A percentile compares a stretch with the other conserved stretches of the same genome.
Conservation (phyloP, 1,140 invertebrate species). For the Stratiolaelaps scimitus region DNA sequence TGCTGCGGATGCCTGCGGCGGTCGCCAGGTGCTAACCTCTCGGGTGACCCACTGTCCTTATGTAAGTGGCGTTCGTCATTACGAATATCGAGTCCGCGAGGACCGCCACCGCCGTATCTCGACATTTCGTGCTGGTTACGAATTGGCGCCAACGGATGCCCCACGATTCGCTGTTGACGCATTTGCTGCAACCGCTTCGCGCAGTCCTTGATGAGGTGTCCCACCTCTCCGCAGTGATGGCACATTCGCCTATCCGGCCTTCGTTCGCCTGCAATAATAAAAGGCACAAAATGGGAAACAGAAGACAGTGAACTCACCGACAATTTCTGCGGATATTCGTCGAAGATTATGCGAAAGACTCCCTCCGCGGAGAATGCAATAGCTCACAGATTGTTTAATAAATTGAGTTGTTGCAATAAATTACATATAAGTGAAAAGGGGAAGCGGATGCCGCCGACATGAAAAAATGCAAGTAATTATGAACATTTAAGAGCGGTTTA, state of each 20-base stretch:
- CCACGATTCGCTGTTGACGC: neutral
- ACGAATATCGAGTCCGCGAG: neutral
- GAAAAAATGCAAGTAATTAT: no score
- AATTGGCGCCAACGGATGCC: neutral
- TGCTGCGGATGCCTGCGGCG: neutral
- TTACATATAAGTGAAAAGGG: no score
- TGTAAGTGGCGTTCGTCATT: neutral
- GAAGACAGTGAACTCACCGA: no score
- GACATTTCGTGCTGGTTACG: neutral
- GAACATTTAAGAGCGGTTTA: no score
- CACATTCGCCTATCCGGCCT: slow-evolving; percentile 5
- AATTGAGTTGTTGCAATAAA: no score
- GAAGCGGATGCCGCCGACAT: no score
- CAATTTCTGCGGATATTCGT: no score
- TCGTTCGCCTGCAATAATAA: neutral
- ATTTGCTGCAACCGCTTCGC: slow-evolving; percentile 12
- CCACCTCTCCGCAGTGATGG: neutral
- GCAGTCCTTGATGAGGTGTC: slow-evolving; percentile 20
- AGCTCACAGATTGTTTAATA: no score
- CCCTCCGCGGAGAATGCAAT: no score
- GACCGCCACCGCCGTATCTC: neutral
- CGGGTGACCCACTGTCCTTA: neutral
- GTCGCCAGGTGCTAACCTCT: neutral
- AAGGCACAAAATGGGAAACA: neutral
- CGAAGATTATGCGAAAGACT: no score